Conservation (phyloP, 2,888 invertebrate genomes). For the Branchinecta sandiegonensis region DNA sequence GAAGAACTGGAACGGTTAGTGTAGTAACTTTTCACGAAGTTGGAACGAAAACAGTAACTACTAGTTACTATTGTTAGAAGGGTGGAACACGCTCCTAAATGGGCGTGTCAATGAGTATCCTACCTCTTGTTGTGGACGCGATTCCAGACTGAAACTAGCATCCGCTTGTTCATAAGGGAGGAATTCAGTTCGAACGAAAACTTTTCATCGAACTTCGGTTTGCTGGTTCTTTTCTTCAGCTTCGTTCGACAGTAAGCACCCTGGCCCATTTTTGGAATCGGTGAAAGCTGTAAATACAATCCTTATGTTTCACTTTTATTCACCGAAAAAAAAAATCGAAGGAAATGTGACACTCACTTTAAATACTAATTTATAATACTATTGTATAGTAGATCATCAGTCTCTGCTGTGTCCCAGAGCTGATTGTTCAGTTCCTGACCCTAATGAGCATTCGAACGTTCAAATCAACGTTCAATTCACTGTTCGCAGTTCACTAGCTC, state of each 20-base stretch:
- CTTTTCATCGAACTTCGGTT: constrained; percentile 64
- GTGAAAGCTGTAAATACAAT: constrained; percentile 17
- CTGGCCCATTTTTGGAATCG: constrained; percentile 20
- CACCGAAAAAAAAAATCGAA: background rate
- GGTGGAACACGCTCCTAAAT: too few species aligned
- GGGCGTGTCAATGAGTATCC: constrained; percentile 30
- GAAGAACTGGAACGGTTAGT: too few species aligned
- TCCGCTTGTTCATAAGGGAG: constrained; percentile 43
- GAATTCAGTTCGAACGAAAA: constrained; percentile 49
- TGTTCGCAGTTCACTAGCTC: too few species aligned
- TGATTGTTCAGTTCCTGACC: too few species aligned
- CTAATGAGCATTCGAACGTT: too few species aligned
- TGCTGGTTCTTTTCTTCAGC: constrained; percentile 39
- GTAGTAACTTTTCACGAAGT: too few species aligned
- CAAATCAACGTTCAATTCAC: too few species aligned
- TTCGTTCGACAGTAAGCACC: constrained; percentile 22
- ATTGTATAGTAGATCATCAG: too few species aligned
- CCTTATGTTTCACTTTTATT: background rate
- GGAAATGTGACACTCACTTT: background rate
- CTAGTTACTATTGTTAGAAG: too few species aligned
- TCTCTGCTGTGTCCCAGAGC: too few species aligned
- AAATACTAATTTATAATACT: too few species aligned
- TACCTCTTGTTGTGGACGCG: constrained; percentile 66
- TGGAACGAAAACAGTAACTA: too few species aligned
- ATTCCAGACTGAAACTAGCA: constrained; percentile 73